Conservation (phyloP, 1,140 invertebrate species). For the Drosophila rhopaloa region DNA sequence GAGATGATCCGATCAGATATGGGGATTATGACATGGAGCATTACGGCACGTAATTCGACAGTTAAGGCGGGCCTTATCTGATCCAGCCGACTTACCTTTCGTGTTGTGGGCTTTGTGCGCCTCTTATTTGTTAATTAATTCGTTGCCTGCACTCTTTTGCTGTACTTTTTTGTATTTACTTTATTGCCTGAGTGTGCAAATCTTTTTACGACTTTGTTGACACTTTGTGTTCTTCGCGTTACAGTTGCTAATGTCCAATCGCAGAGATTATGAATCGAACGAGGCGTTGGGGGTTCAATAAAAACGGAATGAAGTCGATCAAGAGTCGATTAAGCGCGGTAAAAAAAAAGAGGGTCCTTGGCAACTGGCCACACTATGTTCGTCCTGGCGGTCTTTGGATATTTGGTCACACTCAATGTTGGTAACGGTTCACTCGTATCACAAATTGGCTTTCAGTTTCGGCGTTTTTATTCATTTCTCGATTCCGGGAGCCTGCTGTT, state of each 20-base stretch:
- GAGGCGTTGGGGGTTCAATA: slow-evolving; percentile 8
- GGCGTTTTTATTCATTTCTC: background rate
- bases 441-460: background rate
- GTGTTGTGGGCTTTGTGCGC: background rate
- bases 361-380: background rate
- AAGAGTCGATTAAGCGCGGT: background rate
- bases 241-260: slow-evolving; percentile 27
- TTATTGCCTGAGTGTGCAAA: slow-evolving; percentile 10
- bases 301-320: slow-evolving; percentile 5
- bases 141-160: slow-evolving; percentile 13
- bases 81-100: slow-evolving; percentile 31
- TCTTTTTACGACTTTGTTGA: slow-evolving; percentile 37
- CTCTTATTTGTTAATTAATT: slow-evolving; percentile 24
- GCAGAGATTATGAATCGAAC: slow-evolving; percentile 15
- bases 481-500: slow-evolving; percentile 6
- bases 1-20: slow-evolving; percentile 1
- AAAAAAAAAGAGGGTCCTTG: background rate
- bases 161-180: slow-evolving; percentile 1
- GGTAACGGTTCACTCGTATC: background rate
- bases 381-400: background rate
- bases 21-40: background rate
- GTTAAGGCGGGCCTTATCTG: slow-evolving; percentile 6
- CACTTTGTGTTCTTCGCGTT: slow-evolving; percentile 4
- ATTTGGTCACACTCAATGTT: background rate
- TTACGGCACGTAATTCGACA: background rate